Conservation (phyloP, 2,888 invertebrate species). For the Norana najaformis region DNA sequence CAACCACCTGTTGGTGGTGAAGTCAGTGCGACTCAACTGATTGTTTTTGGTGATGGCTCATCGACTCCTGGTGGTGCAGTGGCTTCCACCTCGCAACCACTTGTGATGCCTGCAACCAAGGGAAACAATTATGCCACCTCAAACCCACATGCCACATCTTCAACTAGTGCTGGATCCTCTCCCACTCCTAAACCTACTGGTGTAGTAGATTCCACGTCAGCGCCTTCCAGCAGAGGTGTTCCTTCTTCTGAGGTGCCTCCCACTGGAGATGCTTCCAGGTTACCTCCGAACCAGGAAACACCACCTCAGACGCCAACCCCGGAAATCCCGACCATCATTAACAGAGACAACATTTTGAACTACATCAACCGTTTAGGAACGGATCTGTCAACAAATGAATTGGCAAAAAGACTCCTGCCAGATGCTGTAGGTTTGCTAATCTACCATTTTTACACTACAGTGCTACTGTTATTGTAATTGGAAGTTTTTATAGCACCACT, state of each 20-base stretch:
- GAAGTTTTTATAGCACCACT: too few species aligned
- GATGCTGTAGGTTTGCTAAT: background rate
- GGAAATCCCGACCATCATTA: background rate
- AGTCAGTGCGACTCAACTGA: background rate
- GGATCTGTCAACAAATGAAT: background rate
- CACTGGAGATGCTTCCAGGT: background rate
- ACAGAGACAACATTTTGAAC: background rate
- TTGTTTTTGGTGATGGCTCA: too few species aligned
- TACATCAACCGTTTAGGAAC: background rate
- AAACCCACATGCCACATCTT: too few species aligned
- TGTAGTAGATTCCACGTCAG: background rate
- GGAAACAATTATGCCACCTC: background rate
- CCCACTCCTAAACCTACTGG: background rate
- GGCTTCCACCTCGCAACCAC: background rate
- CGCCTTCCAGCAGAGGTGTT: background rate
- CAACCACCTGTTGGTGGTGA: background rate
- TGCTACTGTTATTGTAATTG: too few species aligned
- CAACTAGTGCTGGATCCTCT: background rate
- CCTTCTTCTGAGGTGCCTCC: background rate
- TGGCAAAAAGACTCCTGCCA: background rate
- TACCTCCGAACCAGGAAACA: background rate
- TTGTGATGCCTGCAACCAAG: background rate
- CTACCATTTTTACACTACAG: too few species aligned
- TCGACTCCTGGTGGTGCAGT: too few species aligned
- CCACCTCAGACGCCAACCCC: background rate